phyloP scores from a whole-genome alignment of 2,797 vertebrate species.

The Miichthys miiuy region DNA sequence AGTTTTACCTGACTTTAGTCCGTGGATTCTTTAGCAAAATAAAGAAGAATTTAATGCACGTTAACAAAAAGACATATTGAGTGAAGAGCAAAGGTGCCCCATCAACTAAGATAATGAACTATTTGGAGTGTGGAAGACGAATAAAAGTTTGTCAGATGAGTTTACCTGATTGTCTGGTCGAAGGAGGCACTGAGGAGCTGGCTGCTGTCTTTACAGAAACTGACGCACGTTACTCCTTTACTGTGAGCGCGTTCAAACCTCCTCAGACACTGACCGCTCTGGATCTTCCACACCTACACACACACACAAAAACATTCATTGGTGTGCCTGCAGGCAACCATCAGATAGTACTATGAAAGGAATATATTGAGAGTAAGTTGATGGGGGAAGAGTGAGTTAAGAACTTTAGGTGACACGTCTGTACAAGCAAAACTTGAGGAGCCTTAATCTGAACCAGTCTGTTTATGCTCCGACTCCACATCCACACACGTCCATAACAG shows the following conservation, averaged over 20 bases:
- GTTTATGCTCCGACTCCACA: too few species aligned
- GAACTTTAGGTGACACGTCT: too few species aligned
- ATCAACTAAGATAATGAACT: rapidly evolving
- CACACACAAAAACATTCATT: slow-evolving; percentile 21
- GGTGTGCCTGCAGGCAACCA: not conserved
- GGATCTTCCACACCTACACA: slow-evolving; percentile 98
- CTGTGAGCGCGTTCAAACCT: slow-evolving; percentile 97
- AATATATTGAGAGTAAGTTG: not conserved
- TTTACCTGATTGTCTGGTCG: slow-evolving; percentile 97
- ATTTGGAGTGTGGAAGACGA: not conserved
- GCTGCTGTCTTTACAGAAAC: slow-evolving; percentile 98
- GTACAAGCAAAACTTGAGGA: too few species aligned
- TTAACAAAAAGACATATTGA: not conserved
- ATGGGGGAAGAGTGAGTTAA: too few species aligned
- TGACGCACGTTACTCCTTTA: slow-evolving; percentile 97
- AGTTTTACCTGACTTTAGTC: slow-evolving; percentile 96
- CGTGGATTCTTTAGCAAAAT: slow-evolving; percentile 88
- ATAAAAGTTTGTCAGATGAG: not conserved
- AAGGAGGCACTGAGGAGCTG: slow-evolving; percentile 98
- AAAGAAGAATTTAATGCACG: not conserved
- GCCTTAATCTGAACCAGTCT: too few species aligned
- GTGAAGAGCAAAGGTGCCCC: not conserved
- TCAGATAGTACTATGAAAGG: not conserved
- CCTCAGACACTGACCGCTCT: slow-evolving; percentile 96
- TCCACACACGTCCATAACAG: too few species aligned